phyloP scores from a whole-genome alignment of 2,797 vertebrate genomes.

The Chromobotia macracanthus region DNA sequence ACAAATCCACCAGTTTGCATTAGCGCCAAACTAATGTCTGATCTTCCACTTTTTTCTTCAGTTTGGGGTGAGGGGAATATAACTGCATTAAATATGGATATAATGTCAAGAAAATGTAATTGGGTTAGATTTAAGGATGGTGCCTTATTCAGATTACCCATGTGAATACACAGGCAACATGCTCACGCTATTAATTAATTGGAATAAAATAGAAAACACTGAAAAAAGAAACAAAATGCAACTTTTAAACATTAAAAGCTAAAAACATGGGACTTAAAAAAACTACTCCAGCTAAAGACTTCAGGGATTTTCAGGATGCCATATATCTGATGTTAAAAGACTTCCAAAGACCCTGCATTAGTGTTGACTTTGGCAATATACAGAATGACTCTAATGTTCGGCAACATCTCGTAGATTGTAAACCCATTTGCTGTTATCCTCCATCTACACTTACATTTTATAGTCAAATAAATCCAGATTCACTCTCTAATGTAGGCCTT shows the following conservation, averaged over 20 bases:
- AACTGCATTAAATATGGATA: conserved; percentile 79
- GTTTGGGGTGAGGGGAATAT: conserved; percentile 62
- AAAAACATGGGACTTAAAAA: not conserved
- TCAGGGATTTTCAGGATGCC: not conserved
- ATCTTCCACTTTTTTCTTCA: conserved; percentile 62
- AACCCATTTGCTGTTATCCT: conserved; percentile 4
- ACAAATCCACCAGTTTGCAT: conserved; percentile 73
- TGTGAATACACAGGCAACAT: conserved; percentile 45
- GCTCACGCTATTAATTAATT: conserved; percentile 37
- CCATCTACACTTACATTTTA: not conserved
- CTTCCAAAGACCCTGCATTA: not conserved
- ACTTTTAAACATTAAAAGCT: conserved; percentile 50
- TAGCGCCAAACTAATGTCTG: conserved; percentile 71
- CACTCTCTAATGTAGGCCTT: not conserved
- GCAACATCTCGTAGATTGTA: not conserved
- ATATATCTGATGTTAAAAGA: conserved; percentile 2
- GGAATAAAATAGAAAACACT: conserved; percentile 38
- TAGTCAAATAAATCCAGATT: conserved; percentile 15
- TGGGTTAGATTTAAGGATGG: conserved; percentile 62
- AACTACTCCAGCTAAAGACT: not conserved
- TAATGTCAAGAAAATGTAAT: conserved; percentile 76
- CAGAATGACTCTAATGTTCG: conserved; percentile 45
- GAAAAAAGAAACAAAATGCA: conserved; percentile 62
- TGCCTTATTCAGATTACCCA: conserved; percentile 47
- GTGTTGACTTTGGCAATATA: conserved; percentile 34